These are phyloP conservation scores for Macroglossus sobrinus DNA, from an alignment of 2,113 vertebrate genomes.

Conservation along the genomic window DNA sequence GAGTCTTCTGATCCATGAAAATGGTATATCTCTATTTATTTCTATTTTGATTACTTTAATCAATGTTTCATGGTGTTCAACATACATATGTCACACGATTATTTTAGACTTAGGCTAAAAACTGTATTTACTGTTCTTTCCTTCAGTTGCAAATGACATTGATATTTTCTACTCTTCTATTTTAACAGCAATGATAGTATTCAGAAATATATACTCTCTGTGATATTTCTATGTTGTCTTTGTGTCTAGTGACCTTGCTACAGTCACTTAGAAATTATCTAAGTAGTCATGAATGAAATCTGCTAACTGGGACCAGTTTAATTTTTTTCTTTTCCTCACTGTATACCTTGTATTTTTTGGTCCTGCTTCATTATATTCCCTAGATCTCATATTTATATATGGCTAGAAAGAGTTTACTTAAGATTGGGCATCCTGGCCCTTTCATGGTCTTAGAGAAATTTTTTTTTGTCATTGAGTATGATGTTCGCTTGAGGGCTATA, in stretches of 20 bases:
- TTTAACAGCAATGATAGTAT: background rate
- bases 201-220: too few relatives aligned
- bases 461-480: background rate
- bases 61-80: background rate
- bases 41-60: background rate
- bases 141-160: background rate
- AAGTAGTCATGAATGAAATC: background rate
- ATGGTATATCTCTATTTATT: background rate
- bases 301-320: background rate
- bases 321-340: background rate
- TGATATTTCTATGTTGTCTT: too few relatives aligned
- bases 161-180: background rate
- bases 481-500: too few relatives aligned
- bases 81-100: background rate
- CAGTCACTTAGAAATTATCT: background rate
- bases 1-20: background rate
- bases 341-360: too few relatives aligned
- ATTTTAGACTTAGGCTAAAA: background rate
- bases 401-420: background rate
- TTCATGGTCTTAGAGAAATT: background rate
- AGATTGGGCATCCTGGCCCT: background rate
- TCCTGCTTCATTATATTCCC: too few relatives aligned
- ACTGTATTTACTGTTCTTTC: background rate
- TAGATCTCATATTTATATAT: too few relatives aligned
- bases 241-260: background rate